Conservation (phyloP, 2,113 vertebrate genomes). For the Alethe diademata region DNA sequence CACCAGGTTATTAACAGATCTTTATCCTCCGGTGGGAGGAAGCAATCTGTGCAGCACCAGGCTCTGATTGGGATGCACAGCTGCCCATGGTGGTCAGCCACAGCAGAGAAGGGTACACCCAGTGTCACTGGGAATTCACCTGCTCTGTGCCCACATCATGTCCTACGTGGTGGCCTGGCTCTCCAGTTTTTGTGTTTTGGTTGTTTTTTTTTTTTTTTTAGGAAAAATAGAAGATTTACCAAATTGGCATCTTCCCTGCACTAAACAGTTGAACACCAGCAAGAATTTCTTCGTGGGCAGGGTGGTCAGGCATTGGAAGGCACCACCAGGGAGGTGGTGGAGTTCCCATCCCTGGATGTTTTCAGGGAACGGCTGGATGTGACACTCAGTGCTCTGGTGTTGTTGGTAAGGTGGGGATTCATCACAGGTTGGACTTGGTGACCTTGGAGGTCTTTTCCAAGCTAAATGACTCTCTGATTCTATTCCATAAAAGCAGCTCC, state of each 20-base stretch:
- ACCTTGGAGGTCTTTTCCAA: not conserved
- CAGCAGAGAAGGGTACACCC: not conserved
- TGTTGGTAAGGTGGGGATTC: not conserved
- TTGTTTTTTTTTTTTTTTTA: not conserved
- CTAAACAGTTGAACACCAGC: not conserved
- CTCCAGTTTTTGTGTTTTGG: not conserved
- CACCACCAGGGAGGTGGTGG: not conserved
- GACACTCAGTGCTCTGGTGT: not conserved
- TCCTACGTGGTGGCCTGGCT: not conserved
- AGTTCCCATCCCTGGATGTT: not conserved
- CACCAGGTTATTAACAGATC: constrained; percentile 11
- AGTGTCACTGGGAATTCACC: not conserved
- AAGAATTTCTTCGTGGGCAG: not conserved
- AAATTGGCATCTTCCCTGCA: not conserved
- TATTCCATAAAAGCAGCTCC: not conserved
- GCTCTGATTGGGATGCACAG: not conserved
- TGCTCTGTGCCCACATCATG: accelerated
- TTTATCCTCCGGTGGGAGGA: not conserved
- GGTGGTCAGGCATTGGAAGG: not conserved
- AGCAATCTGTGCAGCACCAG: not conserved
- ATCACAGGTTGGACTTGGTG: not conserved
- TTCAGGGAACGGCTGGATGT: not conserved
- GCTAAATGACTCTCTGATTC: not conserved
- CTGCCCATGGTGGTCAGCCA: not conserved
- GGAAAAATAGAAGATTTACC: not conserved